These are phyloP conservation scores for Camptogramma bilineatum DNA, from an alignment of 2,888 invertebrate genomes.

Conservation along the genomic window DNA sequence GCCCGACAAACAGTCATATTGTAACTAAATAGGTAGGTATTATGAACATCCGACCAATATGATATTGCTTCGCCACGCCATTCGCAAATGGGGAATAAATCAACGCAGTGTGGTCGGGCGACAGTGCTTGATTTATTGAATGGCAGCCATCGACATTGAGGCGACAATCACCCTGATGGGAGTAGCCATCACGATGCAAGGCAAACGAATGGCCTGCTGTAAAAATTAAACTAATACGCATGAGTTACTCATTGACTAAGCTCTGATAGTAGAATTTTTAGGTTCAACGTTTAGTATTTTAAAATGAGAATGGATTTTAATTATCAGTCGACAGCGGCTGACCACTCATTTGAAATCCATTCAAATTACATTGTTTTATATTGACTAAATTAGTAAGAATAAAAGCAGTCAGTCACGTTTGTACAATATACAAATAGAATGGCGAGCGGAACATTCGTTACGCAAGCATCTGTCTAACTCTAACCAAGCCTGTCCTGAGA, in stretches of 20 bases:
- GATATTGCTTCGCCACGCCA: neutral
- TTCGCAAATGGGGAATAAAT: neutral
- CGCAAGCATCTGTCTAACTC: neutral
- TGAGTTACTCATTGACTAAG: no score
- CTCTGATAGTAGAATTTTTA: no score
- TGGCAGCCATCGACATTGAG: neutral
- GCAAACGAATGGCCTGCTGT: neutral
- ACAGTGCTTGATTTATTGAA: neutral
- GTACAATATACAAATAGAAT: neutral
- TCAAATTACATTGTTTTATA: neutral
- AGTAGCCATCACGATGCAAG: neutral
- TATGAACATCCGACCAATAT: neutral
- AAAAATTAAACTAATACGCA: neutral
- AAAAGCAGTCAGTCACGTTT: neutral
- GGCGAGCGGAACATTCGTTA: neutral
- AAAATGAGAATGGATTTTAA: neutral
- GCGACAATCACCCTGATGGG: neutral
- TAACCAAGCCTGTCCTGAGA: neutral
- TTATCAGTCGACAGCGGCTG: no score
- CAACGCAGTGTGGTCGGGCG: neutral
- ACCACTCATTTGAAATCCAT: no score
- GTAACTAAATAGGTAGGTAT: neutral
- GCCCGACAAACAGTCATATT: neutral
- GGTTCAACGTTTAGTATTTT: neutral
- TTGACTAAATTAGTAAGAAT: neutral